These are phyloP conservation scores for Deilephila elpenor DNA, from an alignment of 2,888 invertebrate genomes.

Conservation along the genomic window DNA sequence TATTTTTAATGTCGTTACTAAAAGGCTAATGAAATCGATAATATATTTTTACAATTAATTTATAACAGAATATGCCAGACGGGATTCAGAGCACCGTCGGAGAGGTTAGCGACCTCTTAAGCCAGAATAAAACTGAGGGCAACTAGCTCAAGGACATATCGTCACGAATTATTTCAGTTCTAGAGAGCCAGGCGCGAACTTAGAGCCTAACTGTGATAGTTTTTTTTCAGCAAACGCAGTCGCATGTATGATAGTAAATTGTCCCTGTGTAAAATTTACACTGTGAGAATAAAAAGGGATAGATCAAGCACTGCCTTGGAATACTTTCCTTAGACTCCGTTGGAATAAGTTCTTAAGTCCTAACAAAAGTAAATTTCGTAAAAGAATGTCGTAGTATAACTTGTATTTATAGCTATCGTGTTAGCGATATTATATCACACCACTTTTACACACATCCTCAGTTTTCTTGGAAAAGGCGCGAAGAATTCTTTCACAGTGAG, in stretches of 20 bases:
- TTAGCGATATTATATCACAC: background rate
- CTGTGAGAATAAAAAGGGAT: too few species aligned
- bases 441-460: slow-evolving; percentile 39
- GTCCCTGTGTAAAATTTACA: too few species aligned
- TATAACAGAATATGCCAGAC: too few species aligned
- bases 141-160: background rate
- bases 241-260: too few species aligned
- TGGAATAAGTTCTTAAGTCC: too few species aligned
- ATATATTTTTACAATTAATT: too few species aligned
- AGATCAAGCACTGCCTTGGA: too few species aligned
- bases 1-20: too few species aligned
- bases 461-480: slow-evolving; percentile 50
- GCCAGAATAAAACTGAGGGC: background rate
- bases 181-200: background rate
- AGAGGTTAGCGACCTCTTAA: background rate
- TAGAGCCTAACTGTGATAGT: background rate
- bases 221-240: background rate
- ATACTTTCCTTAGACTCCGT: too few species aligned
- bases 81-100: background rate
- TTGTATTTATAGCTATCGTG: too few species aligned
- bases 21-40: too few species aligned
- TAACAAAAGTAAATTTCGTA: background rate
- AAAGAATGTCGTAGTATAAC: background rate
- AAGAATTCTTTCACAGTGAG: slow-evolving; percentile 54
- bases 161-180: slow-evolving; percentile 3